Conservation (phyloP, 2,888 invertebrate genomes). For the Plebejus melissa region DNA sequence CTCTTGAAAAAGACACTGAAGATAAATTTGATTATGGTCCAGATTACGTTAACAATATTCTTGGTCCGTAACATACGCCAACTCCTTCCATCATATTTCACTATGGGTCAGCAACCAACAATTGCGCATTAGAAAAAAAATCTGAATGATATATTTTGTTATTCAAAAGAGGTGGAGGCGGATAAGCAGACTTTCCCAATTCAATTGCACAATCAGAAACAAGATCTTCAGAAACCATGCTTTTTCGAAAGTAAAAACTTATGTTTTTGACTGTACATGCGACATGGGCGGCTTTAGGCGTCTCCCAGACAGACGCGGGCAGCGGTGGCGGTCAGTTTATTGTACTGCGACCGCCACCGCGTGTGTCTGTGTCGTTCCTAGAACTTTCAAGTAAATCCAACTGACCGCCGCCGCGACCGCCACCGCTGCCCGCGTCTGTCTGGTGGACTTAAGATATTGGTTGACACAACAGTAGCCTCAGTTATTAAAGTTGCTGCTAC, state of each 20-base stretch:
- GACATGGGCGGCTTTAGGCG: not conserved
- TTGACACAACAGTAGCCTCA: not conserved
- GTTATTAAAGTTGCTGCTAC: not conserved
- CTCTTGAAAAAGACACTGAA: not conserved
- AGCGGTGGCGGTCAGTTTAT: too few species aligned
- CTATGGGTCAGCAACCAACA: slow-evolving; percentile 12
- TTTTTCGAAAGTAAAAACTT: not conserved
- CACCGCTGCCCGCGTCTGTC: too few species aligned
- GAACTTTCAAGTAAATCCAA: too few species aligned
- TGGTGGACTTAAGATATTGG: not conserved
- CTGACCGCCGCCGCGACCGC: too few species aligned
- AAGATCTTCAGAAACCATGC: not conserved
- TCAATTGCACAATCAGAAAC: not conserved
- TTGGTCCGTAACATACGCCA: slow-evolving; percentile 15
- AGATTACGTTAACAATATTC: slow-evolving; percentile 4
- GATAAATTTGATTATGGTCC: slow-evolving; percentile 21
- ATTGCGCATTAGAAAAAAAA: slow-evolving; percentile 2
- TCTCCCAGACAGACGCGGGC: too few species aligned
- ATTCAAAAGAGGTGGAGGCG: not conserved
- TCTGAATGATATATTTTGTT: not conserved
- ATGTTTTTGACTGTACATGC: not conserved
- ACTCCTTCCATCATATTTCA: slow-evolving; percentile 10
- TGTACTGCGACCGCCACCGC: too few species aligned
- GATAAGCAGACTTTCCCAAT: not conserved
- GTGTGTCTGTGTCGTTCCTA: too few species aligned